Evolutionary conservation across 2,797 vertebrate species (phyloP).

Genomic region (Philypnodon macrostomus): DNA sequence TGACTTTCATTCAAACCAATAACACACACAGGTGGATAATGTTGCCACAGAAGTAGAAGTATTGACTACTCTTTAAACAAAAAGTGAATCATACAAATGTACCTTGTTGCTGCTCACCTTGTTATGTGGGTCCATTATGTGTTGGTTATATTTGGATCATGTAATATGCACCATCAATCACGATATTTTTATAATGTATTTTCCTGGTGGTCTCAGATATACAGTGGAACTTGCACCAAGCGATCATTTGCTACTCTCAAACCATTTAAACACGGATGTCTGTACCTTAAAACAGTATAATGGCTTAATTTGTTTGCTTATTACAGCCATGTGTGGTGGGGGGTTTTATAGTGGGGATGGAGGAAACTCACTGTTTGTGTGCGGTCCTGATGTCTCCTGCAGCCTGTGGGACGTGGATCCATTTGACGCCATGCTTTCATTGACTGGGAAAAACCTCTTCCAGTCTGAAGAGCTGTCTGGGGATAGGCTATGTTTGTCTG

Average conservation of each 20-base stretch:
- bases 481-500: conserved; percentile 39
- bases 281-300: conserved; percentile 77
- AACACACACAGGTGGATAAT: no score
- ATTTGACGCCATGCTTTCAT: conserved; percentile 58
- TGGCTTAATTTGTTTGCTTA: conserved; percentile 81
- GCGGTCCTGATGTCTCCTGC: conserved; percentile 77
- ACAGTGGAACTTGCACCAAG: conserved; percentile 62
- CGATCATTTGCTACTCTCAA: conserved; percentile 75
- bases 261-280: conserved; percentile 81
- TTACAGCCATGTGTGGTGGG: conserved; percentile 79
- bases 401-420: conserved; percentile 64
- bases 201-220: conserved; percentile 74
- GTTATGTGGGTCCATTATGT: no score
- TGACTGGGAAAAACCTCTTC: conserved; percentile 64
- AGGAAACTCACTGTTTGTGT: conserved; percentile 74
- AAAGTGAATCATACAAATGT: no score
- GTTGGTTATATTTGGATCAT: no score
- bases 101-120: no score
- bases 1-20: no score
- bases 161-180: no score
- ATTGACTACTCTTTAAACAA: no score
- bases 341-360: conserved; percentile 69
- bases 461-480: conserved; percentile 22
- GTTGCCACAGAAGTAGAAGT: no score
- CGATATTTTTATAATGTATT: conserved; percentile 28